Base-by-base conservation (phyloP, 2,888 invertebrate species). In the Gymnoscelis rufifasciata region DNA sequence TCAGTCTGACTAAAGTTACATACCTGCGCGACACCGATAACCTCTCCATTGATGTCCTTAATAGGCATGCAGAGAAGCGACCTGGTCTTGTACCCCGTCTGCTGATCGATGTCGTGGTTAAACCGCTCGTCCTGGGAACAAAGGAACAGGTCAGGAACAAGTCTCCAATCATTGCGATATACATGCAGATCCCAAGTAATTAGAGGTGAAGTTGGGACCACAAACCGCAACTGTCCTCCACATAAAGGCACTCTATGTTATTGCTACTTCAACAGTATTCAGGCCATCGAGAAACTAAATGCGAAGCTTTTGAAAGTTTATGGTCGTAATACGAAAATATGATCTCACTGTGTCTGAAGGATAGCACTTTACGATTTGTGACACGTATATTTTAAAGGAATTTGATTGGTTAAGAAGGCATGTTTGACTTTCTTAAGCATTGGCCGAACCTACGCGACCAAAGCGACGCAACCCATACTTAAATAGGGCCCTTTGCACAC, bases 21-120 rank as follows among this genome's bases (percentile, higher is more conserved):
- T 80, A 95, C 94, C 92, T 98, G 98, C 43, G 98, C 98, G 46
- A 99, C 98, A 13, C 98, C 99, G 62, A 98, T 94, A 62, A 98
- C 96, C 80, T 98, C 97, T 27, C 96, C 97, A 67, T 94, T 94
- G 74, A 94, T 94, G 83, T 97, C 97, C 83, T 96, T 95, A 76
- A 98, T 97, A 43, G 97, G 97, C 97, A 97, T 97, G 79, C 97
- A 97, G 51, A 98, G 91, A 59, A 98, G 91, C 43, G 96, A 95
- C 81, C 94, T 92, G 43, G 97, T 98, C 77, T 94, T 93, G 88
- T 97, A 98, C 36, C 97, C 97, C 13, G 97, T 98, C 81, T 94
- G 91, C 60, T 93, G 93, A 83, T 98, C 98, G 68, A 98, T 95
- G 82, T 96, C 96, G 77, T 96, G 94, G 90, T 97, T 97, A 80